phyloP scores from a whole-genome alignment of 2,797 vertebrate genomes.

The Diplodus sargus region DNA sequence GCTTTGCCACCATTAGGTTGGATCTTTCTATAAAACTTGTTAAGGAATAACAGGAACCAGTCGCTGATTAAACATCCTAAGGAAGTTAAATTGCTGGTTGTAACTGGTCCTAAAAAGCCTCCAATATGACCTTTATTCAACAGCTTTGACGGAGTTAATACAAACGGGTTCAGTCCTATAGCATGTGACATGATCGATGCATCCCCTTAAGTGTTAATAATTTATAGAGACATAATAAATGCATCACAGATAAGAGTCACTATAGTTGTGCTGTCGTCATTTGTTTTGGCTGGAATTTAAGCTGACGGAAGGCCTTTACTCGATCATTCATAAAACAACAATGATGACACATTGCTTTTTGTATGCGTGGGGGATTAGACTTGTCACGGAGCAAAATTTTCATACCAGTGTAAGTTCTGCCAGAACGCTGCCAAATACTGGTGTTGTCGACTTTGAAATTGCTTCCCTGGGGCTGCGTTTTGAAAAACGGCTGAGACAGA shows the following conservation, averaged over 20 bases:
- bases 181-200: slow-evolving; percentile 1
- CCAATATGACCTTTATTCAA: neutral
- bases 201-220: slow-evolving; percentile 6
- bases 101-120: neutral
- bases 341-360: slow-evolving; percentile 46
- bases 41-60: neutral
- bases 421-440: slow-evolving; percentile 56
- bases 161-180: neutral
- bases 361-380: slow-evolving; percentile 32
- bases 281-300: slow-evolving; percentile 41
- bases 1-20: neutral
- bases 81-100: neutral
- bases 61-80: neutral
- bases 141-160: neutral
- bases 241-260: slow-evolving; percentile 8
- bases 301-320: slow-evolving; percentile 36
- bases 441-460: slow-evolving; percentile 40
- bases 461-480: slow-evolving; percentile 30
- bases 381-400: slow-evolving; percentile 46
- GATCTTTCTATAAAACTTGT: neutral
- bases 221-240: slow-evolving; percentile 11
- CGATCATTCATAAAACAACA: slow-evolving; percentile 34
- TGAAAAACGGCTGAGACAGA: slow-evolving; percentile 4
- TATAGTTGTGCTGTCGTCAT: slow-evolving; percentile 33
- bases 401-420: slow-evolving; percentile 51